These are phyloP conservation scores for Julus scandinavius DNA, from an alignment of 2,888 invertebrate species.

Conservation along the genomic window DNA sequence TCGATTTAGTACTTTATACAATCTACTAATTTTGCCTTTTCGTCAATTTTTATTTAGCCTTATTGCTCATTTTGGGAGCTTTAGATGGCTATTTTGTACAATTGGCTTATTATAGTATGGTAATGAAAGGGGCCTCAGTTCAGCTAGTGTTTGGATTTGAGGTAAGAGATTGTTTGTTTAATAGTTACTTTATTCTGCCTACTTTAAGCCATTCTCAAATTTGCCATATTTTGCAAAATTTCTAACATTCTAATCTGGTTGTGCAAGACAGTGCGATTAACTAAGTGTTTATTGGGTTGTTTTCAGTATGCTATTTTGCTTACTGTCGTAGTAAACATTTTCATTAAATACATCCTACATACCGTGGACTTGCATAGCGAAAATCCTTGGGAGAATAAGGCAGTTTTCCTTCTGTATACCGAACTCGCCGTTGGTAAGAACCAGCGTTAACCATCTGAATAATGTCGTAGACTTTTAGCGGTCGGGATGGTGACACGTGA, in stretches of 20 bases:
- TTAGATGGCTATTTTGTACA: constrained; percentile 90
- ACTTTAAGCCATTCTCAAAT: background rate
- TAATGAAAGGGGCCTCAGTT: constrained; percentile 93
- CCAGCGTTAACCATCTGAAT: background rate
- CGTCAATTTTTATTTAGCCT: constrained; percentile 65
- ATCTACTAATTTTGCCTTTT: constrained; percentile 48
- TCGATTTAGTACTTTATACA: background rate
- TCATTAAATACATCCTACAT: constrained; percentile 90
- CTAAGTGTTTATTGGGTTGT: background rate
- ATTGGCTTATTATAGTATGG: constrained; percentile 92
- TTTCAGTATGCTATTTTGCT: constrained; percentile 89
- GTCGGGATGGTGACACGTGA: constrained; percentile 37
- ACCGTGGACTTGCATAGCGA: constrained; percentile 90
- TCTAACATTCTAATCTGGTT: too few species aligned
- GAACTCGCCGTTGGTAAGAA: constrained; percentile 89
- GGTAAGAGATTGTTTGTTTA: constrained; percentile 62
- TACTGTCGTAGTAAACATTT: constrained; percentile 90
- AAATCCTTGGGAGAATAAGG: constrained; percentile 99
- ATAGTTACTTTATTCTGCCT: background rate
- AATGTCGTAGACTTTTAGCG: too few species aligned
- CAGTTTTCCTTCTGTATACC: constrained; percentile 94
- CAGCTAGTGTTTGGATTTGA: constrained; percentile 99
- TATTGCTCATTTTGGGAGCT: constrained; percentile 82
- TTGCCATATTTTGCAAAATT: too few species aligned
- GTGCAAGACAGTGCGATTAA: too few species aligned